These are phyloP conservation scores for Thomomys bottae DNA, from an alignment of 2,113 vertebrate genomes.

Conservation along the genomic window DNA sequence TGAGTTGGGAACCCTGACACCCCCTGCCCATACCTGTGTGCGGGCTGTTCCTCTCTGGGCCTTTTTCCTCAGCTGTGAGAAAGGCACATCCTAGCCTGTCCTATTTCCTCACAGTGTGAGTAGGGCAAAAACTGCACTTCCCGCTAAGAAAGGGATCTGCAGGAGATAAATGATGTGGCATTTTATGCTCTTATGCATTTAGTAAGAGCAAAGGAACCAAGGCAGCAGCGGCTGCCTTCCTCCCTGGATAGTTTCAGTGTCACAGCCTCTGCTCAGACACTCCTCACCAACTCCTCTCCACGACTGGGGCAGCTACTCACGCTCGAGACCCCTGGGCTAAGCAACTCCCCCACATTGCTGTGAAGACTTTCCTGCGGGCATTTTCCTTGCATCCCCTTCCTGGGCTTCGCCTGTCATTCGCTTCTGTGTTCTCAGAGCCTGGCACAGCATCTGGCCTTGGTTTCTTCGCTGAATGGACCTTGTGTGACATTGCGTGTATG, in stretches of 20 bases:
- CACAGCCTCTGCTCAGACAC: not conserved
- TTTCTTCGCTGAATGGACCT: not conserved
- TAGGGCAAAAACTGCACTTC: not conserved
- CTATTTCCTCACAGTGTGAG: not conserved
- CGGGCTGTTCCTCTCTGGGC: not conserved
- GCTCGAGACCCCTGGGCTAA: not conserved
- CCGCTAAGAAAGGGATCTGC: not conserved
- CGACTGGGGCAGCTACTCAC: not conserved
- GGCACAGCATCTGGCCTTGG: not conserved
- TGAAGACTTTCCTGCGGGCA: not conserved
- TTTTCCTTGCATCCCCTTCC: not conserved
- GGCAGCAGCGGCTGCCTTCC: too few species aligned
- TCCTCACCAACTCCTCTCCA: not conserved
- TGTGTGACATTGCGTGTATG: too few species aligned
- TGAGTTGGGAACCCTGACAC: accelerated
- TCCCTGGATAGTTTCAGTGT: too few species aligned
- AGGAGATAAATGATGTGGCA: not conserved
- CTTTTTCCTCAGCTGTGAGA: not conserved
- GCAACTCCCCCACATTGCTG: not conserved
- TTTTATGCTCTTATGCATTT: not conserved
- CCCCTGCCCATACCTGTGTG: not conserved
- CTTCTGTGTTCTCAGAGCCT: not conserved
- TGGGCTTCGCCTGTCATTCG: not conserved
- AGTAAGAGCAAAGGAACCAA: not conserved
- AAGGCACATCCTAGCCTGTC: too few species aligned